phyloP scores from a whole-genome alignment of 2,113 vertebrate genomes.

The Osmerus mordax region DNA sequence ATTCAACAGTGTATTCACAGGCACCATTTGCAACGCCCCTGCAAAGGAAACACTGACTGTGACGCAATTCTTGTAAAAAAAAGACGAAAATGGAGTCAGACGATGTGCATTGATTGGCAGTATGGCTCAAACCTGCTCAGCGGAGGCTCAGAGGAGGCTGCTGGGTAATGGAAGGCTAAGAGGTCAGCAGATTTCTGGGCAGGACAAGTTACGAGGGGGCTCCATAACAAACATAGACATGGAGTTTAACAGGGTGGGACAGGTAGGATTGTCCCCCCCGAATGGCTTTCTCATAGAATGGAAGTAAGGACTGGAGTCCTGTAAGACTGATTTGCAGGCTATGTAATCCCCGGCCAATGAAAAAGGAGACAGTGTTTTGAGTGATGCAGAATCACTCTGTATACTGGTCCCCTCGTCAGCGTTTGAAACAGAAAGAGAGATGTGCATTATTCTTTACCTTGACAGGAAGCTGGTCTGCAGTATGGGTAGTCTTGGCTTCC shows the following conservation, averaged over 20 bases:
- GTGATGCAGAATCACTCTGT: constrained; percentile 36
- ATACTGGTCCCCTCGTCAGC: constrained; percentile 53
- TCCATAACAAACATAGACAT: not conserved
- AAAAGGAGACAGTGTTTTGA: constrained; percentile 53
- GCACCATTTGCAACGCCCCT: constrained; percentile 46
- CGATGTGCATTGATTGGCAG: constrained; percentile 59
- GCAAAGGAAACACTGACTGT: constrained; percentile 69
- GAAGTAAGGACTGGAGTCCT: not conserved
- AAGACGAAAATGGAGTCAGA: constrained; percentile 15
- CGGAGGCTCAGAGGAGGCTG: constrained; percentile 46
- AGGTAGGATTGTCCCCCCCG: not conserved
- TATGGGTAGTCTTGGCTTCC: constrained; percentile 56
- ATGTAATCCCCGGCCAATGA: constrained; percentile 48
- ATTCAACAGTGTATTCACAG: constrained; percentile 53
- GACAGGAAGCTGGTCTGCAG: constrained; percentile 66
- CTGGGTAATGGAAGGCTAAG: constrained; percentile 60
- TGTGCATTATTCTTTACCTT: constrained; percentile 59
- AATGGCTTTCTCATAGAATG: constrained; percentile 7
- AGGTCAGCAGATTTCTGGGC: constrained; percentile 61
- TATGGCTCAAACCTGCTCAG: constrained; percentile 44
- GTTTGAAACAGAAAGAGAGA: constrained; percentile 51
- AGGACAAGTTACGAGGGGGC: constrained; percentile 26
- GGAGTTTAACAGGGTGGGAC: not conserved
- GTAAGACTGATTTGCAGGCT: constrained; percentile 27
- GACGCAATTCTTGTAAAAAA: constrained; percentile 65